Evolutionary conservation across 1,140 invertebrate species (phyloP), one percentile per base, ranked within the genome.

Genomic region (Apis mellifera): DNA sequence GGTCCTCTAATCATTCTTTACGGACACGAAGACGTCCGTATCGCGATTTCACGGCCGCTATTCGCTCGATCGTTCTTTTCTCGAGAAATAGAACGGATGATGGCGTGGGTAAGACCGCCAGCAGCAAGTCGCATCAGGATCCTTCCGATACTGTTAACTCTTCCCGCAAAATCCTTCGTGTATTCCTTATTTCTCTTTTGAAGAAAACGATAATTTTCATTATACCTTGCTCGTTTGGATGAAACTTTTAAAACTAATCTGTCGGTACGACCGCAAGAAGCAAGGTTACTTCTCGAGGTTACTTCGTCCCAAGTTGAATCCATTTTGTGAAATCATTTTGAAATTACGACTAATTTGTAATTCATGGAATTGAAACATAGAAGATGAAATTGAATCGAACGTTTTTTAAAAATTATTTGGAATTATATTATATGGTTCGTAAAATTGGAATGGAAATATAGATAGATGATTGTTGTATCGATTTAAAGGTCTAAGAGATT

Each of bases 31-130:
- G 82, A 84, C 85, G 68, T 86, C 32, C 65, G 84, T 86, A 87
- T 81, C 85, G 82, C 86, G 85, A 86, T 86, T 87, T 87, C 85
- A 87, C 76, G 85, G 80, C 26, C 80, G 86, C 77, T 86, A 84
- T 83, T 87, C 72, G 68, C 81, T 69, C 72, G 86, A 86, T 86
- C 75, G 84, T 86, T 86, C 84, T 57, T 74, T 64, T 80, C 23
- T 60, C 55, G 80, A 78, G 80, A 70, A 78, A 78, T 82, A 70
- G 69, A 78, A 70, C 70, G 17, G 70, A 60, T 65, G 55, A 7
- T 23, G 4, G 76, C 85, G 86, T 87, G 86, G 84, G 86, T 87
- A 87, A 75, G 68, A 59, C 17, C 48, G 15, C 21, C 32, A 65
- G 32, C 65, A 84, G 85, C 59, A 73, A 84, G 85, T 86, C 85